Base-by-base conservation (phyloP, 1,140 invertebrate genomes). In the Arion vulgaris region DNA sequence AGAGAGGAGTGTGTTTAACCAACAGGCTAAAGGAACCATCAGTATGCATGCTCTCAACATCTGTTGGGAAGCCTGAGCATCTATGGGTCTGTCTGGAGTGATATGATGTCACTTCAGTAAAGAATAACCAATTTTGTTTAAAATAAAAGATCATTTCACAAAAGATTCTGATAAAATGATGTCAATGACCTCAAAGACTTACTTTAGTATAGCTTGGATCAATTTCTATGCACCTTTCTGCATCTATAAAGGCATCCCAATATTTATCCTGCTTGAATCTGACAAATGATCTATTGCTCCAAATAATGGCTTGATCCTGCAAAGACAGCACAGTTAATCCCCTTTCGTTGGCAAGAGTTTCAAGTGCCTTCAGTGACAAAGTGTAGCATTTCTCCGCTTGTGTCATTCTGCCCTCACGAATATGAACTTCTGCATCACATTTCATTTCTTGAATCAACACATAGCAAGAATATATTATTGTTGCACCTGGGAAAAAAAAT, bases 261-360 rank as follows among this genome's bases (percentile, higher is more conserved):
- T n/a, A 34, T 53, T 53, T 75, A 15, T 28, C 41, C 23, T 75
- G 73, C 32, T 75, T 75, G 39, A 17, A 45, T 53, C 45, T 75
- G 26, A 75, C 73, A 34, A 75, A 75, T 51, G 73, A 75, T 45
- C 39, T 75, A 51, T 75, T 75, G 45, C 73, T 51, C 73, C 73
- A 75, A 45, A 75, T 19, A 34, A 75, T 17, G 15, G 73, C 73
- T 28, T 5, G 11, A 75, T 75, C 73, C 0, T 51, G 41, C 2
- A 0, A 26, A n/a, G 73, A 34, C 15, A 53, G 45, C 32, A 75
- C 41, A 15, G n/a, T 1, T 75, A 32, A 32, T 66, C 17, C 32
- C 62, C 32, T 28, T 15, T 32, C 32, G 62, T 66, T 0, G 11
- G n/a, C 19, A 32, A 32, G n/a, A 32, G 28, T 34, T 32, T 66